Base-by-base conservation (phyloP, 2,888 invertebrate species). In the Gortyna flavago region DNA sequence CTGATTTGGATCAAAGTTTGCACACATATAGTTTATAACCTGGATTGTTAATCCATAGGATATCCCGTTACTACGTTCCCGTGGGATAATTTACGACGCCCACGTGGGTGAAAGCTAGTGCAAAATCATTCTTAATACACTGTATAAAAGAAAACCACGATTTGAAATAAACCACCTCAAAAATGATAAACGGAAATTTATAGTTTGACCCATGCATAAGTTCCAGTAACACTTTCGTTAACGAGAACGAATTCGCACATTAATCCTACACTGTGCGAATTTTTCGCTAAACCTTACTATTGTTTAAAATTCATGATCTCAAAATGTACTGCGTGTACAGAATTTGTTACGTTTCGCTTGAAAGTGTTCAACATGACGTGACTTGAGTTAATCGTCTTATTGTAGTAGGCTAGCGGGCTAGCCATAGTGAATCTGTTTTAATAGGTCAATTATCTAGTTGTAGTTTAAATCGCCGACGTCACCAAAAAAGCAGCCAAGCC, bases 331-430 rank as follows among this genome's bases (percentile, higher is more conserved):
- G 18, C 70, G 66, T 73, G 79, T 54, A 2, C 11, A 16, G 84
- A 71, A 79, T 84, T 16, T 35, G 16, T 62, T 62, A 72, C 38
- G 61, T 29, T n/a, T 66, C 5, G 57, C 67, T 81, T 32, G 80
- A 84, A 79, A 84, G 84, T 84, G 81, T 66, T 81, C 16, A 38
- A 59, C n/a, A 44, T 59, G 11, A 66, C 84, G 81, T 81, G 84
- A 81, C 35, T n/a, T 35, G 85, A 62, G 21, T 81, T 81, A 79
- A 79, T 79, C 18, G 35, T 25, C 4, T 67, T 72, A 81, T 62
- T 72, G 68, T 81, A 32, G 61, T 67, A 38, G 54, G 41, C 16
- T 67, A 73, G 29, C 79, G 70, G 80, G 70, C 69, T 72, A 48
- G n/a, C 11, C 2, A 16, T 21, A 44, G 21, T 13, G 9, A 61